Evolutionary conservation across 2,888 invertebrate genomes (phyloP).

Genomic region (Sphaeridia pumilis): DNA sequence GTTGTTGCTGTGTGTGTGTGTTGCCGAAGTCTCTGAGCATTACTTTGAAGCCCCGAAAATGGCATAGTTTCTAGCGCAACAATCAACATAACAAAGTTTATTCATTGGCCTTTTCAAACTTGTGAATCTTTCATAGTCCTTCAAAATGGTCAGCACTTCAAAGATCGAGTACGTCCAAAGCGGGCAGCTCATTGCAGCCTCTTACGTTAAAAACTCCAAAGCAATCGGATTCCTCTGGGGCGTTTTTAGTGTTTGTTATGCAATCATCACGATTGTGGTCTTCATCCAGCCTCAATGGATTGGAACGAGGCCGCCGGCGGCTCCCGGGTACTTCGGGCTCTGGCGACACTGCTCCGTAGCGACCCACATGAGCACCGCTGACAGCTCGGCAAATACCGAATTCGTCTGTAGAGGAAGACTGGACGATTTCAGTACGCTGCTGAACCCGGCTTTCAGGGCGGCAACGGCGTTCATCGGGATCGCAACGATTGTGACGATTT

Average conservation of each 20-base stretch:
- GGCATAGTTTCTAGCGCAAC: no score
- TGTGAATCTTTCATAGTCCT: no score
- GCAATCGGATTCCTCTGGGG: slow-evolving; percentile 97
- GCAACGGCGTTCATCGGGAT: slow-evolving; percentile 81
- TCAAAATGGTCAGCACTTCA: slow-evolving; percentile 42
- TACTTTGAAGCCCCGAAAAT: no score
- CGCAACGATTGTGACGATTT: slow-evolving; percentile 68
- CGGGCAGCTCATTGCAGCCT: slow-evolving; percentile 78
- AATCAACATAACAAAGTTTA: no score
- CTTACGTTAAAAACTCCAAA: slow-evolving; percentile 81
- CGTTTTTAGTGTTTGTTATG: slow-evolving; percentile 82
- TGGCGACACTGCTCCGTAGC: slow-evolving; percentile 42
- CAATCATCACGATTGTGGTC: slow-evolving; percentile 86
- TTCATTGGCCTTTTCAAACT: no score
- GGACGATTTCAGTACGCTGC: slow-evolving; percentile 68
- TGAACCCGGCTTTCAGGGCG: slow-evolving; percentile 68
- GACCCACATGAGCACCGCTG: slow-evolving; percentile 22
- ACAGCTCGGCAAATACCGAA: slow-evolving; percentile 42
- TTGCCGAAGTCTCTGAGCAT: no score
- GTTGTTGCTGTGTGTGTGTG: no score
- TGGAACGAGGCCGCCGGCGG: slow-evolving; percentile 29
- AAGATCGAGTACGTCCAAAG: slow-evolving; percentile 88
- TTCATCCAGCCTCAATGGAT: slow-evolving; percentile 60
- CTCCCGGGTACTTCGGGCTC: slow-evolving; percentile 45
- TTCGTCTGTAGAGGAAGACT: slow-evolving; percentile 68